phyloP scores from a whole-genome alignment of 2,797 vertebrate genomes.

The Paedocypris micromegethes region DNA sequence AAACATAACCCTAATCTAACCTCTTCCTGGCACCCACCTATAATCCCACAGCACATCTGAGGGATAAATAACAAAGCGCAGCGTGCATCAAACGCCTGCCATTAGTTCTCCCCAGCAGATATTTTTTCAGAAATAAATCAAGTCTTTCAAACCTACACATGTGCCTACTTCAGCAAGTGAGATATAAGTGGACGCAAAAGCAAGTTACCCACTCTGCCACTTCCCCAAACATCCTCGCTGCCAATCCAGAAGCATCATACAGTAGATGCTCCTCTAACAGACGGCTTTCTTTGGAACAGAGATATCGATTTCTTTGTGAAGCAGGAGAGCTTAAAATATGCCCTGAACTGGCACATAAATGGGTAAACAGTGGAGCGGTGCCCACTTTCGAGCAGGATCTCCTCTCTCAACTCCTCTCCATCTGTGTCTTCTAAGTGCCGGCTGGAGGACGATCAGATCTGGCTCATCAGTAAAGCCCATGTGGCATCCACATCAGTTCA shows the following conservation, averaged over 20 bases:
- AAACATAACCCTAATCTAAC: conserved; percentile 27
- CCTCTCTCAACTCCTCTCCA: conserved; percentile 44
- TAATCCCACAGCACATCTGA: conserved; percentile 25
- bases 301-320: conserved; percentile 57
- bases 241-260: conserved; percentile 24
- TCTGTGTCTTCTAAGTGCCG: conserved; percentile 45
- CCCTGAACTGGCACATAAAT: conserved; percentile 54
- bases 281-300: conserved; percentile 51
- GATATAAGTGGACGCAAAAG: background rate
- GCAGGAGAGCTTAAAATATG: conserved; percentile 51
- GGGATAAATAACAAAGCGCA: conserved; percentile 19
- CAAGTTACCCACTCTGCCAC: conserved; percentile 16
- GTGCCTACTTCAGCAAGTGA: conserved; percentile 1
- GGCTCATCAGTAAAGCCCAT: conserved; percentile 54
- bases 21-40: conserved; percentile 19
- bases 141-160: conserved; percentile 7
- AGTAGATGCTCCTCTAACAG: conserved; percentile 19
- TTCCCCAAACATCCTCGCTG: conserved; percentile 1
- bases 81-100: conserved; percentile 16
- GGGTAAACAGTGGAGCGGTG: conserved; percentile 54
- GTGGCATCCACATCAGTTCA: conserved; percentile 56
- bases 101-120: conserved; percentile 15
- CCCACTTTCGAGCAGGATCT: conserved; percentile 54
- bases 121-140: conserved; percentile 2
- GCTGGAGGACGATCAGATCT: conserved; percentile 22